A percentile compares a stretch with the other conserved stretches of the same genome.
These are phyloP conservation scores for Cynopterus sphinx DNA, from an alignment of 2,797 vertebrate species.

Conservation along the genomic window DNA sequence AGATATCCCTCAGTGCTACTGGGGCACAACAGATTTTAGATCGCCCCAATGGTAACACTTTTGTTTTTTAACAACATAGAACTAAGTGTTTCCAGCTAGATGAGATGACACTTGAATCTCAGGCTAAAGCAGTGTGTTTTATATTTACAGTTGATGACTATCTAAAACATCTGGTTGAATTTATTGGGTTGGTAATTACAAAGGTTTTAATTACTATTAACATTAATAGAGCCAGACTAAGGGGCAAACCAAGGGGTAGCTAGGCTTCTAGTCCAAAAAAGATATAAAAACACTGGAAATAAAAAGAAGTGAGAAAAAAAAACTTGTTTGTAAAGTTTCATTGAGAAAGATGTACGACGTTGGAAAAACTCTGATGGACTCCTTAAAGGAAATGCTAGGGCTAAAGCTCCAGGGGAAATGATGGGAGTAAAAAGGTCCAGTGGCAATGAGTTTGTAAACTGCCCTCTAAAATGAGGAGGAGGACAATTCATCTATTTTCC, in stretches of 20 bases:
- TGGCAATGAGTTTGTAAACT: background rate
- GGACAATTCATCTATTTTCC: background rate
- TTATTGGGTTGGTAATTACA: background rate
- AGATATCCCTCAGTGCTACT: no score
- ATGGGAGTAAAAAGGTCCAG: background rate
- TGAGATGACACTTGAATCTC: background rate
- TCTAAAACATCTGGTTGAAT: slow-evolving; percentile 4
- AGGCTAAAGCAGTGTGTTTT: background rate
- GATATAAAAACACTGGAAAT: background rate
- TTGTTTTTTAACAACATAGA: background rate
- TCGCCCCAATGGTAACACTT: no score
- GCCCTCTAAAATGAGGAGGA: background rate
- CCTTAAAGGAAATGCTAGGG: background rate
- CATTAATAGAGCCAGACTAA: background rate
- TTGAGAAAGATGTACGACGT: background rate
- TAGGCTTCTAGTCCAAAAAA: background rate
- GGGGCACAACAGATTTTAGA: no score
- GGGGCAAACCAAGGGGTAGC: background rate
- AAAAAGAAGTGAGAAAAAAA: background rate
- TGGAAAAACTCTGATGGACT: background rate
- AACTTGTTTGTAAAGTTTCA: background rate
- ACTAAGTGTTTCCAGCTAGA: background rate
- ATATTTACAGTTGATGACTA: background rate
- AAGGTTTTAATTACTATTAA: background rate
- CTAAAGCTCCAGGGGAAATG: background rate